Conservation (phyloP, 2,797 vertebrate genomes). For the Rhinoraja longicauda region DNA sequence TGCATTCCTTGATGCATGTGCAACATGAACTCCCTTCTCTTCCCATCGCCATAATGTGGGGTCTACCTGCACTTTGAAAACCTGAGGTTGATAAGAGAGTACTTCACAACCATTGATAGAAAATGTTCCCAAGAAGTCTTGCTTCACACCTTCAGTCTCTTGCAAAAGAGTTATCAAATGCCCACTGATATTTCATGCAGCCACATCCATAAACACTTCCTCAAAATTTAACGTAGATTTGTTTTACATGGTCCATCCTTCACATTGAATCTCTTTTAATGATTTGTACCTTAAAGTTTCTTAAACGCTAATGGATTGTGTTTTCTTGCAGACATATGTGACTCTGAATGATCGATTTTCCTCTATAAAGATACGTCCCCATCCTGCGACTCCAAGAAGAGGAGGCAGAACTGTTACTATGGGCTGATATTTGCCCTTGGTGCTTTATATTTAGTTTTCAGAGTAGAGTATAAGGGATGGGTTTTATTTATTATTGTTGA, state of each 20-base stretch:
- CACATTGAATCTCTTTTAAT: not conserved
- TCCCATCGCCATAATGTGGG: too few relatives aligned
- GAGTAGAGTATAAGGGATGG: not conserved
- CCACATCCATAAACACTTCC: not conserved
- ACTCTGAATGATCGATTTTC: slow-evolving; percentile 70
- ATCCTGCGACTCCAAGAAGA: slow-evolving; percentile 41
- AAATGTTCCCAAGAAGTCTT: too few relatives aligned
- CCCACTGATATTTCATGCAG: not conserved
- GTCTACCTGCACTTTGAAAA: too few relatives aligned
- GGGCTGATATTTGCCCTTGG: not conserved
- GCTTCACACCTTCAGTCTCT: too few relatives aligned
- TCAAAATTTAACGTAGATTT: not conserved
- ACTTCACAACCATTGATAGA: too few relatives aligned
- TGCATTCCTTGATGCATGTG: too few relatives aligned
- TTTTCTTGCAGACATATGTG: slow-evolving; percentile 62
- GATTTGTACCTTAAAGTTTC: not conserved
- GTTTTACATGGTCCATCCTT: not conserved
- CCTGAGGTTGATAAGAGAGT: too few relatives aligned
- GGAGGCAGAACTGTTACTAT: slow-evolving; percentile 51
- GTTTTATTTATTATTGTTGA: slow-evolving; percentile 18
- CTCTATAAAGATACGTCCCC: slow-evolving; percentile 52
- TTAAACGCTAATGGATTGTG: not conserved
- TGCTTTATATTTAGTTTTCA: not conserved
- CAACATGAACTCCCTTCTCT: too few relatives aligned
- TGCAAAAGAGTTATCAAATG: not conserved